phyloP scores from a whole-genome alignment of 2,888 invertebrate species.

The Uropetala carovei region DNA sequence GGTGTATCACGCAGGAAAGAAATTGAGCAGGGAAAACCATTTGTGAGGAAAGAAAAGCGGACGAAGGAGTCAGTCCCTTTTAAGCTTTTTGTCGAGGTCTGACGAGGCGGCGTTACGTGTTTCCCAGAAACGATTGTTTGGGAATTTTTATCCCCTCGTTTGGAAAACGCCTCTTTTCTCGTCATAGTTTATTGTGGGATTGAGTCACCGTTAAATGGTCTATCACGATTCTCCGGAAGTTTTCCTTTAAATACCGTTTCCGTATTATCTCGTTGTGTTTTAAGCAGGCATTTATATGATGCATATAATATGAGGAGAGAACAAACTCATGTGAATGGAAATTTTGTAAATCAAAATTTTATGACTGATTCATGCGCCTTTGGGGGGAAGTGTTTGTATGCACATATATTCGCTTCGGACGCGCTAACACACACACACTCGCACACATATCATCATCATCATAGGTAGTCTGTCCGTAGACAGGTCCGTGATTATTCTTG shows the following conservation, averaged over 20 bases:
- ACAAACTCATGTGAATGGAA: neutral
- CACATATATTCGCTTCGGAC: no score
- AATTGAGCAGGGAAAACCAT: slow-evolving; percentile 51
- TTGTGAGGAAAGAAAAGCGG: neutral
- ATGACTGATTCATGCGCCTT: no score
- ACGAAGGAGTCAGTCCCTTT: neutral
- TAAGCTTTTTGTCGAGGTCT: neutral
- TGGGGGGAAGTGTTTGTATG: no score
- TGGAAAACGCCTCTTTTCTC: neutral
- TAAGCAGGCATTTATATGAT: neutral
- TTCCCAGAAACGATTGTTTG: slow-evolving; percentile 32
- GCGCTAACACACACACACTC: no score
- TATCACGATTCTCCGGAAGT: slow-evolving; percentile 2
- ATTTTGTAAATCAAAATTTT: no score
- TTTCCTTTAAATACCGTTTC: neutral
- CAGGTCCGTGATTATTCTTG: no score
- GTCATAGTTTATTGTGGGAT: neutral
- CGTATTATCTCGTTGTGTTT: neutral
- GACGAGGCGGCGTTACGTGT: neutral
- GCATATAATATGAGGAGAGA: neutral
- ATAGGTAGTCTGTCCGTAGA: no score
- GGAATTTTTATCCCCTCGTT: neutral
- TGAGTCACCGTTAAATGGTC: neutral
- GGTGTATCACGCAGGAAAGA: slow-evolving; percentile 49
- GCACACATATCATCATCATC: no score